Percentiles rank a stretch among this genome's conserved stretches.
These are phyloP conservation scores for Xanthia togata DNA, from an alignment of 2,888 invertebrate species.

Conservation along the genomic window DNA sequence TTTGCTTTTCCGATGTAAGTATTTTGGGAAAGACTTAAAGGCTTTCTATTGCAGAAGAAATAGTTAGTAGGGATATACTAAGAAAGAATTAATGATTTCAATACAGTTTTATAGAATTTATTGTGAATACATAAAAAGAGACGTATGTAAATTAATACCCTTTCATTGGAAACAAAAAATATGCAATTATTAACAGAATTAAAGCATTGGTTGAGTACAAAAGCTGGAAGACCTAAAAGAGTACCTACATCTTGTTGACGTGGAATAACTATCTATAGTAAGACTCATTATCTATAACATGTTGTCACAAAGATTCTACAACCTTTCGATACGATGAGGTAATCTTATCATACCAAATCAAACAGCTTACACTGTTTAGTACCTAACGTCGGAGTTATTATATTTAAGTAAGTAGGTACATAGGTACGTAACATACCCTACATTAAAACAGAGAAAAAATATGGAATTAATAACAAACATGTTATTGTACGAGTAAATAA, in stretches of 20 bases:
- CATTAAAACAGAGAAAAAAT: neutral
- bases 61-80: neutral
- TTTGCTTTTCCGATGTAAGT: neutral
- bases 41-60: neutral
- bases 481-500: neutral
- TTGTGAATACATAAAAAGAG: neutral
- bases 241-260: constrained; percentile 7
- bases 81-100: neutral
- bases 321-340: neutral
- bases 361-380: neutral
- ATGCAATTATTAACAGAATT: constrained; percentile 26
- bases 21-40: too few relatives aligned
- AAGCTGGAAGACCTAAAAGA: constrained; percentile 31
- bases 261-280: neutral
- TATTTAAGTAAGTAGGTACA: neutral
- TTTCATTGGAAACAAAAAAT: constrained; percentile 32
- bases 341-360: neutral
- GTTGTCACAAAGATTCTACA: neutral
- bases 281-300: neutral
- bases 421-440: neutral
- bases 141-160: neutral
- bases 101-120: neutral
- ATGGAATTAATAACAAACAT: neutral
- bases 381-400: neutral
- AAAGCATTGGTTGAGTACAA: constrained; percentile 2